phyloP scores from a whole-genome alignment of 2,113 vertebrate species.

The Bucco capensis region DNA sequence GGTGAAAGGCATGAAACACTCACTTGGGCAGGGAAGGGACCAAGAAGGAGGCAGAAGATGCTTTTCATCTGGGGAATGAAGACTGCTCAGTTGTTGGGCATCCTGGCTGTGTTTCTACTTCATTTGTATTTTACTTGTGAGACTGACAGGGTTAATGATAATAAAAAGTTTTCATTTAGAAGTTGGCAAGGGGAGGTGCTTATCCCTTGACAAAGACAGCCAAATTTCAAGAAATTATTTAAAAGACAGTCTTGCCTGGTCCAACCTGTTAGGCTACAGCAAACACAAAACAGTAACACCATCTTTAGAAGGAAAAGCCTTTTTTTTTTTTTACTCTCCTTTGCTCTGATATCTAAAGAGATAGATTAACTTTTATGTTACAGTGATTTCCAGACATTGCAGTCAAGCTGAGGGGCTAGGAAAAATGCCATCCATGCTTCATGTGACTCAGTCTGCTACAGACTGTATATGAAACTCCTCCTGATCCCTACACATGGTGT shows the following conservation, averaged over 20 bases:
- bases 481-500: neutral
- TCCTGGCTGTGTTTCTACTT: neutral
- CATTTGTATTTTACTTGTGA: neutral
- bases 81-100: neutral
- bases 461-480: neutral
- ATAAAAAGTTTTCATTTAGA: neutral
- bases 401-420: neutral
- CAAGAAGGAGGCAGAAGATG: neutral
- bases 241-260: neutral
- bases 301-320: neutral
- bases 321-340: accelerated
- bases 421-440: neutral
- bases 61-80: neutral
- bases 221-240: slow-evolving; percentile 17
- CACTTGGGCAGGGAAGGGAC: neutral
- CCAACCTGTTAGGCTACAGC: neutral
- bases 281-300: neutral
- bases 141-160: neutral
- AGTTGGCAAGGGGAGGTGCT: neutral
- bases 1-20: neutral
- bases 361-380: neutral
- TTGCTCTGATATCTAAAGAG: neutral
- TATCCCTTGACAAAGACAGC: neutral
- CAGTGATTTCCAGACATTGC: neutral
- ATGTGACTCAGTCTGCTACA: neutral